Percentiles rank a stretch among this genome's conserved stretches.
These are phyloP conservation scores for Odontamblyopus rebecca DNA, from an alignment of 2,797 vertebrate genomes.

Conservation along the genomic window DNA sequence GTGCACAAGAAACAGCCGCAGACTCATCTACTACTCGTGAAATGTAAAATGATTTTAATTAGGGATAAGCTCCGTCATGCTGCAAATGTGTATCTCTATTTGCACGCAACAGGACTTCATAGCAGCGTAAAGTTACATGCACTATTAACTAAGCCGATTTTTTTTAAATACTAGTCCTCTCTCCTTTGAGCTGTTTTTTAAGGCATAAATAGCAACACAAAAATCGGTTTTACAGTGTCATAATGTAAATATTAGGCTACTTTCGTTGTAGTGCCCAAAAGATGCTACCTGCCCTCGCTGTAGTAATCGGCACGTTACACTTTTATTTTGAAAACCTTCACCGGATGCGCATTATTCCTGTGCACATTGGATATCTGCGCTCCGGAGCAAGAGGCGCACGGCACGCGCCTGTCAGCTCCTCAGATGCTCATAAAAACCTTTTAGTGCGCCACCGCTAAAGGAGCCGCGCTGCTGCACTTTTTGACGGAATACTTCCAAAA, in stretches of 20 bases:
- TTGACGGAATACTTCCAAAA: conserved; percentile 32
- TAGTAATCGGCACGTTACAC: too few species aligned
- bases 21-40: not conserved
- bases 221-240: not conserved
- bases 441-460: conserved; percentile 38
- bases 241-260: too few species aligned
- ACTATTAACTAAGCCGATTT: not conserved
- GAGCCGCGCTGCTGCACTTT: conserved; percentile 1
- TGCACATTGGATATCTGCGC: conserved; percentile 17
- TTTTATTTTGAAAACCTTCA: conserved; percentile 45
- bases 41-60: not conserved
- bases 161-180: conserved; percentile 52
- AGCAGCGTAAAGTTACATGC: conserved; percentile 20
- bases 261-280: too few species aligned
- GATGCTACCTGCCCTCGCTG: not conserved
- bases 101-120: conserved; percentile 38
- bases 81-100: not conserved
- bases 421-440: conserved; percentile 41
- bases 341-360: conserved; percentile 14
- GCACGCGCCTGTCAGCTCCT: conserved; percentile 47
- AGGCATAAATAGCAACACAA: not conserved
- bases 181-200: not conserved
- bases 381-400: conserved; percentile 35
- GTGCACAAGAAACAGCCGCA: not conserved
- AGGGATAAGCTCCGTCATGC: not conserved